Evolutionary conservation across 2,797 vertebrate species (phyloP).

Genomic region (Halcyon leucocephala): DNA sequence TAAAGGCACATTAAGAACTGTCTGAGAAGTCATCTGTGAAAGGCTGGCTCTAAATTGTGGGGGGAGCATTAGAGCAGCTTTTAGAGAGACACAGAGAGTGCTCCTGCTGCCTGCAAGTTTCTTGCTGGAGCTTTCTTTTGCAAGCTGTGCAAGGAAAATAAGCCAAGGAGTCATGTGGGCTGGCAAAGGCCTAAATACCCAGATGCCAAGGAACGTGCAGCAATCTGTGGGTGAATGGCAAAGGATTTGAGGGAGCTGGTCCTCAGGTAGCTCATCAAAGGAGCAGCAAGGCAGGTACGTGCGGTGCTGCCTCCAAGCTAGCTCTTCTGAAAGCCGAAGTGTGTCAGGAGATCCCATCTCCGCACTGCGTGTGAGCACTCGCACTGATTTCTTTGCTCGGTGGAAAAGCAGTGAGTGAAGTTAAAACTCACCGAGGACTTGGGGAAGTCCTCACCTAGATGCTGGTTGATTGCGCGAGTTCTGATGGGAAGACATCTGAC

Average conservation of each 20-base stretch:
- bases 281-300: neutral
- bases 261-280: neutral
- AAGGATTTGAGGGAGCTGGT: neutral
- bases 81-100: neutral
- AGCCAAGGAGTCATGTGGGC: neutral
- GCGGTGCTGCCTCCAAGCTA: neutral
- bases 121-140: slow-evolving; percentile 52
- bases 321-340: accelerated
- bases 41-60: accelerated
- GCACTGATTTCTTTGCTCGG: accelerated
- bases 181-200: neutral
- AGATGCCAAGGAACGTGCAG: slow-evolving; percentile 1
- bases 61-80: neutral
- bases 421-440: neutral
- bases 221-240: neutral
- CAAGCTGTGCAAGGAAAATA: neutral
- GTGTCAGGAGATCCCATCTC: neutral
- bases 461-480: neutral
- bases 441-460: neutral
- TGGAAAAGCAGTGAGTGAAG: neutral
- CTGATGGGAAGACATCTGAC: neutral
- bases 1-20: neutral
- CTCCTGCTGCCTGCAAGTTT: neutral
- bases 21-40: neutral
- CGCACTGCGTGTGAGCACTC: accelerated